Conservation (phyloP, 2,888 invertebrate genomes). For the Aelia acuminata region DNA sequence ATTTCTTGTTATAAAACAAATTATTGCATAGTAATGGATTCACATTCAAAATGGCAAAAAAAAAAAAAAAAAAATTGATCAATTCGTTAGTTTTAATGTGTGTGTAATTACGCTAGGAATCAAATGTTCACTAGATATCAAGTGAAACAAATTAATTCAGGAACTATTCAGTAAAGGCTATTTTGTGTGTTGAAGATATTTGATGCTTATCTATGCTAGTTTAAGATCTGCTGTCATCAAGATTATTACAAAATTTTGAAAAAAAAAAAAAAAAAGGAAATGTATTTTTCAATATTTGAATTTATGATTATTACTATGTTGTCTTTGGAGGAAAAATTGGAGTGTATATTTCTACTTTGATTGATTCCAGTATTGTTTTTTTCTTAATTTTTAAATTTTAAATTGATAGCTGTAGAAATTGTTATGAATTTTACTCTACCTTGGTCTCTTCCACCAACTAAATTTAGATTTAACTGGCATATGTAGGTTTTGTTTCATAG, state of each 20-base stretch:
- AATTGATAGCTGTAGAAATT: constrained; percentile 1
- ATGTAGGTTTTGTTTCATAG: too few species aligned
- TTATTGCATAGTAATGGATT: neutral
- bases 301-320: neutral
- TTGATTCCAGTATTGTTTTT: neutral
- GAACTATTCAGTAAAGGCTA: neutral
- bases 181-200: neutral
- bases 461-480: neutral
- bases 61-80: neutral
- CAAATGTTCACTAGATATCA: neutral
- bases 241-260: neutral
- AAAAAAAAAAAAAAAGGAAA: neutral
- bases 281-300: neutral
- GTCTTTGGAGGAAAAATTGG: neutral
- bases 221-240: neutral
- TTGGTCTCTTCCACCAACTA: neutral
- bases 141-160: neutral
- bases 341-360: neutral
- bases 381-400: neutral
- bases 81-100: neutral
- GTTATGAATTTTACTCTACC: neutral
- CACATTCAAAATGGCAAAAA: neutral
- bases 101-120: neutral
- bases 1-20: neutral
- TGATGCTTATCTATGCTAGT: neutral